Conservation (phyloP, 2,888 invertebrate species). For the Phymatocera aterrima region DNA sequence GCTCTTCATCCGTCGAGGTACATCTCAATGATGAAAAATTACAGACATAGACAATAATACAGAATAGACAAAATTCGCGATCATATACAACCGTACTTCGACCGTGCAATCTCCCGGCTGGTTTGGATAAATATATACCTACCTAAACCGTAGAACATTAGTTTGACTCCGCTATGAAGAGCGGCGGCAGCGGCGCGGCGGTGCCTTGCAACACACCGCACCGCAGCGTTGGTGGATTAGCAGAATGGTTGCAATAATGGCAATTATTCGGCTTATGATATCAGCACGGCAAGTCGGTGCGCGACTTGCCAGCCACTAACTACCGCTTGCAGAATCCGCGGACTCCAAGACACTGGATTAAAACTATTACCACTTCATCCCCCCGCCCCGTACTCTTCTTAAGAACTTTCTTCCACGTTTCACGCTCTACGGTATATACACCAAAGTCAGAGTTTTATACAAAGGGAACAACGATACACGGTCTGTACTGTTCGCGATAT, state of each 20-base stretch:
- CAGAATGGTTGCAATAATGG: constrained; percentile 74
- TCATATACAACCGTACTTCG: not conserved
- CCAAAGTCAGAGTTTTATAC: constrained; percentile 48
- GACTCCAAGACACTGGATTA: constrained; percentile 74
- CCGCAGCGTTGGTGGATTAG: constrained; percentile 64
- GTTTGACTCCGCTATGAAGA: constrained; percentile 34
- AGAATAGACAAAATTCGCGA: constrained; percentile 1
- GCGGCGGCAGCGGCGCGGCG: not conserved
- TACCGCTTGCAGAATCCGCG: constrained; percentile 71
- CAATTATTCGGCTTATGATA: constrained; percentile 75
- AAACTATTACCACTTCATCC: constrained; percentile 71
- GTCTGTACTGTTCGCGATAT: not conserved
- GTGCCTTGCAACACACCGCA: not conserved
- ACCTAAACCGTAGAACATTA: constrained; percentile 42
- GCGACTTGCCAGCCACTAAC: constrained; percentile 70
- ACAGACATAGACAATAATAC: too few species aligned
- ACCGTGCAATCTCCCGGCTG: not conserved
- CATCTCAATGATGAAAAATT: not conserved
- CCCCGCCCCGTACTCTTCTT: constrained; percentile 47
- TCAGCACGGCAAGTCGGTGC: constrained; percentile 73
- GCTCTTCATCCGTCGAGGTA: not conserved
- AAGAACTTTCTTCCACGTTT: constrained; percentile 46
- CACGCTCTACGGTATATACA: constrained; percentile 46
- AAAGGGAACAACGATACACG: not conserved
- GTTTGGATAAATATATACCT: constrained; percentile 32